A percentile compares a stretch with the other conserved stretches of the same genome.
These are phyloP conservation scores for Lissonota sp. DNA, from an alignment of 2,888 invertebrate species.

Conservation along the genomic window DNA sequence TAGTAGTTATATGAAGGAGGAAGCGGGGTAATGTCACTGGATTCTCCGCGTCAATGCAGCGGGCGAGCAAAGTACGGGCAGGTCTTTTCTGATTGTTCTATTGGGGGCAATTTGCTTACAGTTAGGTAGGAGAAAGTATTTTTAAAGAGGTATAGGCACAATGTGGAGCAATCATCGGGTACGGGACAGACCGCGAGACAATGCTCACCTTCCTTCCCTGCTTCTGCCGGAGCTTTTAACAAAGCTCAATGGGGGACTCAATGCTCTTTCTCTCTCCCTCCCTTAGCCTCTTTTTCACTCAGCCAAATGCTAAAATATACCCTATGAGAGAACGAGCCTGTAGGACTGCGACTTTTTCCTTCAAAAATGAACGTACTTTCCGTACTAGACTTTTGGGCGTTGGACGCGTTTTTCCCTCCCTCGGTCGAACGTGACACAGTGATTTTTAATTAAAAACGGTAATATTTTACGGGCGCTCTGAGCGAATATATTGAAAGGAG, in stretches of 20 bases:
- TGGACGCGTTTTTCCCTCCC: slow-evolving; percentile 3
- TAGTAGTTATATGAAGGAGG: background rate
- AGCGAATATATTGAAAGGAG: background rate
- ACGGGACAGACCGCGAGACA: slow-evolving; percentile 52
- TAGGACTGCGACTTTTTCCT: background rate
- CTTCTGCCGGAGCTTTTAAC: slow-evolving; percentile 26
- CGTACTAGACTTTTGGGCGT: background rate
- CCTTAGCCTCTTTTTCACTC: slow-evolving; percentile 13
- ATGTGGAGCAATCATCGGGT: slow-evolving; percentile 70
- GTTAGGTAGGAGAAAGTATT: slow-evolving; percentile 68
- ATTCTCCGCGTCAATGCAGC: background rate
- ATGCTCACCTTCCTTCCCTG: slow-evolving; percentile 24
- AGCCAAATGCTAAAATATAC: background rate
- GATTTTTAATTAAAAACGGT: slow-evolving; percentile 68
- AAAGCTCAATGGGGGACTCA: background rate
- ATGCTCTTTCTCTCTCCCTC: background rate
- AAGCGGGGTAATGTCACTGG: background rate
- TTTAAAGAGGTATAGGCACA: slow-evolving; percentile 68
- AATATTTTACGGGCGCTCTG: slow-evolving; percentile 59
- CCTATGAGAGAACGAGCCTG: no score
- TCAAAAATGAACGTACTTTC: no score
- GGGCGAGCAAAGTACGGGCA: slow-evolving; percentile 47
- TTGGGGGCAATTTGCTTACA: slow-evolving; percentile 69
- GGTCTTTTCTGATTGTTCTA: slow-evolving; percentile 69
- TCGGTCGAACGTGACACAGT: background rate